phyloP scores from a whole-genome alignment of 2,888 invertebrate genomes.

The Punctoribates punctum region DNA sequence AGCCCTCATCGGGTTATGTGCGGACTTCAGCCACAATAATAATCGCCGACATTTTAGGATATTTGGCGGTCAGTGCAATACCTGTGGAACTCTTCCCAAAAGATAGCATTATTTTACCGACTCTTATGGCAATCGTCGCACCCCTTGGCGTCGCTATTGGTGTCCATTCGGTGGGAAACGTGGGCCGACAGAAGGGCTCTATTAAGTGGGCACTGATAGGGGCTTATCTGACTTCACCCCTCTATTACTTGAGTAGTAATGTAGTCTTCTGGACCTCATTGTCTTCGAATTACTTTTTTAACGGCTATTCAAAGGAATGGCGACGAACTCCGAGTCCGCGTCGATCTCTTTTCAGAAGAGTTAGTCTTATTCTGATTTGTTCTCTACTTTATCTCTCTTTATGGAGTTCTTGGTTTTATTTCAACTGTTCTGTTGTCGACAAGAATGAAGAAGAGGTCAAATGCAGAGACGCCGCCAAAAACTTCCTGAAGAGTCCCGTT shows the following conservation, averaged over 20 bases:
- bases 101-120: slow-evolving; percentile 65
- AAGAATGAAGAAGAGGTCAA: slow-evolving; percentile 78
- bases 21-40: slow-evolving; percentile 62
- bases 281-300: slow-evolving; percentile 66
- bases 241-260: slow-evolving; percentile 52
- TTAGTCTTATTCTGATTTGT: slow-evolving; percentile 62
- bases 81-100: slow-evolving; percentile 66
- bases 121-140: slow-evolving; percentile 64
- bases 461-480: slow-evolving; percentile 77
- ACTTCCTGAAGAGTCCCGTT: slow-evolving; percentile 81
- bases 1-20: slow-evolving; percentile 52
- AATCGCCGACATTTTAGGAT: slow-evolving; percentile 76
- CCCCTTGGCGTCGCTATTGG: slow-evolving; percentile 71
- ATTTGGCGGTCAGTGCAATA: slow-evolving; percentile 69
- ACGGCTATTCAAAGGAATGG: slow-evolving; percentile 74
- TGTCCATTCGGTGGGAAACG: slow-evolving; percentile 86
- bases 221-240: slow-evolving; percentile 69
- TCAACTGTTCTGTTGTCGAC: slow-evolving; percentile 80
- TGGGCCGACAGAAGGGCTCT: slow-evolving; percentile 74
- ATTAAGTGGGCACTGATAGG: slow-evolving; percentile 67
- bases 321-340: slow-evolving; percentile 62
- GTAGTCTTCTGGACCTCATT: slow-evolving; percentile 48
- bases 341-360: slow-evolving; percentile 58
- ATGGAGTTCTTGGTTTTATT: slow-evolving; percentile 76
- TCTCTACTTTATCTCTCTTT: slow-evolving; percentile 66